Base-by-base conservation (phyloP, 1,140 invertebrate species). In the Anoplolepis gracilipes region DNA sequence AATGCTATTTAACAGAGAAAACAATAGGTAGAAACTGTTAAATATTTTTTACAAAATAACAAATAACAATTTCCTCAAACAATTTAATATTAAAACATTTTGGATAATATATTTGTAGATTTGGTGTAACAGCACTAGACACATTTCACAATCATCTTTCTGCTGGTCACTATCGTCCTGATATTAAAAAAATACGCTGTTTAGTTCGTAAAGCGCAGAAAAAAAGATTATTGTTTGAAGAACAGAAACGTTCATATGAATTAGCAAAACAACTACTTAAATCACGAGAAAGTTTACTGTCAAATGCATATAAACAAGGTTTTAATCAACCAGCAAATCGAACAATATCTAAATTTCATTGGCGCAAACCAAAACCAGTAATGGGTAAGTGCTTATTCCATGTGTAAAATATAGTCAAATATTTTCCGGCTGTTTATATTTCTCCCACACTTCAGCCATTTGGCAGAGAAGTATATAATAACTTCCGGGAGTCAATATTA, bases 151-250 rank as follows among this genome's bases (percentile, higher is more conserved):
- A 92, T 22, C 96, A 97, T 84, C 92, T 97, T 25, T 96, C 95
- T 90, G 95, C 96, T 87, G 97, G 97, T 3, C 96, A 96, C 86
- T 97, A 96, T 85, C 93, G 96, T 1, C 96, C 96, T 0, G 96
- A 97, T 89, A 96, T 96, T 1, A 93, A 94, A 33, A 94, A 94
- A 87, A 95, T 96, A 91, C 94, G 96, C 8, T 93, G 91, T 69
- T 94, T 97, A 55, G 96, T 97, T 55, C 95, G 96, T 46, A 97
- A 97, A 91, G 96, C 97, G 1, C 96, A 97, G 87, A 95, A 96
- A 42, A 96, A 96, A 85, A 96, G 98, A 91, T 96, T 96, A 82
- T 95, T 96, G 91, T 97, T 96, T 88, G 96, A 96, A 64, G 95
- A 96, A 87, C 93, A 95, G 11, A 96, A 96, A 88, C 94, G 95